These are phyloP conservation scores for Hedya salicella DNA, from an alignment of 2,888 invertebrate genomes.

Conservation along the genomic window DNA sequence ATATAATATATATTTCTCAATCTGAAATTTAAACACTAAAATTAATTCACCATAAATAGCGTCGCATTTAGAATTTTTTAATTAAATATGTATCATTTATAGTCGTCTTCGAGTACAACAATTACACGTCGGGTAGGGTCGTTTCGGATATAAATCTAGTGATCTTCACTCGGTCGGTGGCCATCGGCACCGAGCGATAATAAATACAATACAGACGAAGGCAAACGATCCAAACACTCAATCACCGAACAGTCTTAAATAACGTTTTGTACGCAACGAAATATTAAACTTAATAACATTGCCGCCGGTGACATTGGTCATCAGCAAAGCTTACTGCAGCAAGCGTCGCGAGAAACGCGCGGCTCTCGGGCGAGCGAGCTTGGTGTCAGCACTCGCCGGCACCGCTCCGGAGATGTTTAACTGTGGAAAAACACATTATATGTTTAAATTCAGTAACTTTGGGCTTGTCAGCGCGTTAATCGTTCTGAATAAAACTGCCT, in stretches of 20 bases:
- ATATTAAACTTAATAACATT: constrained; percentile 61
- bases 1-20: constrained; percentile 64
- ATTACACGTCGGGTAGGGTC: constrained; percentile 73
- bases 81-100: constrained; percentile 67
- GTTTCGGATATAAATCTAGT: constrained; percentile 63
- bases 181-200: constrained; percentile 58
- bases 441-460: neutral
- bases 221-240: constrained; percentile 77
- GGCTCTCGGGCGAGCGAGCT: constrained; percentile 47
- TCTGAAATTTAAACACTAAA: constrained; percentile 79
- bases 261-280: constrained; percentile 82
- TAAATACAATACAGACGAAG: constrained; percentile 73
- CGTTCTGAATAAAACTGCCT: no score
- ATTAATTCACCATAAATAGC: constrained; percentile 80
- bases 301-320: constrained; percentile 72
- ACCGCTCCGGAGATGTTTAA: constrained; percentile 28
- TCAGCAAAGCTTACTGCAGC: constrained; percentile 81
- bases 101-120: constrained; percentile 68
- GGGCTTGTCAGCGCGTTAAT: no score
- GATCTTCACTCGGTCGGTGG: constrained; percentile 57
- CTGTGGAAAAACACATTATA: constrained; percentile 1
- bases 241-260: constrained; percentile 81
- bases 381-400: constrained; percentile 26
- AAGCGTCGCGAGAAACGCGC: constrained; percentile 78
- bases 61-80: constrained; percentile 75